Evolutionary conservation across 2,113 vertebrate genomes (phyloP).

Genomic region (Siphamia tubifer): DNA sequence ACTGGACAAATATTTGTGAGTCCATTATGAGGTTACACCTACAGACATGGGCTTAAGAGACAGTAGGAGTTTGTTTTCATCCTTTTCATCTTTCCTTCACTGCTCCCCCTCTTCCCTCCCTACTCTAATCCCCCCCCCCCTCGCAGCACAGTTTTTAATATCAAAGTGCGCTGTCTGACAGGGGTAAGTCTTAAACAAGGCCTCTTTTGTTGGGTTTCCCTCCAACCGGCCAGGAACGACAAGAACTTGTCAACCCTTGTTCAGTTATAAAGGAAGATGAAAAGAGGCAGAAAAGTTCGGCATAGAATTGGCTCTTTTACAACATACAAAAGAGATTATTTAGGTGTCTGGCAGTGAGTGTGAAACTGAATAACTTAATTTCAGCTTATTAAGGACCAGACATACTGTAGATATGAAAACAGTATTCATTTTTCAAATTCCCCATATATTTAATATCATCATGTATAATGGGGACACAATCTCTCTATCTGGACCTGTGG

Average conservation of each 20-base stretch:
- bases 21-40: conserved; percentile 81
- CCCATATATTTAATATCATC: conserved; percentile 48
- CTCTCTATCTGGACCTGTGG: conserved; percentile 30
- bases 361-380: conserved; percentile 84
- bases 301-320: conserved; percentile 55
- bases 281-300: conserved; percentile 32
- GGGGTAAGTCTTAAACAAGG: conserved; percentile 61
- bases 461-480: conserved; percentile 30
- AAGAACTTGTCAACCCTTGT: conserved; percentile 78
- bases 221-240: conserved; percentile 68
- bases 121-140: background rate
- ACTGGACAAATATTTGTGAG: conserved; percentile 82
- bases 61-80: conserved; percentile 83
- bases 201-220: conserved; percentile 68
- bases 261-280: conserved; percentile 68
- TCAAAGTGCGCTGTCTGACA: conserved; percentile 83
- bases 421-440: conserved; percentile 71
- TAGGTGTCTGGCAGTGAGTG: conserved; percentile 66
- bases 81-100: conserved; percentile 77
- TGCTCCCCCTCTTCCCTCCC: conserved; percentile 39
- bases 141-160: conserved; percentile 79
- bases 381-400: conserved; percentile 55
- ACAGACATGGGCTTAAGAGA: conserved; percentile 73
- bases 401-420: conserved; percentile 66
- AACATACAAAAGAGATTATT: conserved; percentile 75